Evolutionary conservation across 2,888 invertebrate species (phyloP), one percentile per base, ranked within the genome.

Genomic region (Drosophila anomelani): DNA sequence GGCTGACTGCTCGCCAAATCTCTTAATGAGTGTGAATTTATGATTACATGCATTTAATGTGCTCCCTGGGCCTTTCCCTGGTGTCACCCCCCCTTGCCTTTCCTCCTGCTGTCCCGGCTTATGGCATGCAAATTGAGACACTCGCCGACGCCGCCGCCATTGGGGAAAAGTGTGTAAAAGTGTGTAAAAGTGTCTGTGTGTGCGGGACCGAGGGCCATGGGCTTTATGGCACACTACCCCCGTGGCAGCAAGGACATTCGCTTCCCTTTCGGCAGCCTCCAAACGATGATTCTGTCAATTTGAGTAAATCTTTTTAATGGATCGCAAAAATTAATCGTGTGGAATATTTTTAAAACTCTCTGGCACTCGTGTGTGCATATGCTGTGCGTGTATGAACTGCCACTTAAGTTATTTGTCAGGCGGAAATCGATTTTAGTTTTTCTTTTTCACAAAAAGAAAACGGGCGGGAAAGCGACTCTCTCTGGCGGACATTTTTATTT

Each of bases 301-400:
- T 84, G 88, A 88, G 88, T 85, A 87, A 85, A 85, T 88, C 85
- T 85, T 81, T 85, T 85, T 88, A 85, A 85, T 85, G 85, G 85
- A 85, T 85, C 88, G 85, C 86, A 85, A 85, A 88, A 85, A 85
- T 85, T 88, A 88, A 85, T 85, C 85, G 85, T 83, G 84, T 84
- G 85, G 88, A 85, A 85, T 85, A 85, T 87, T 76, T 80, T 86
- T 77, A 70, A 80, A 78, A 72, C 68, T 32, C 63, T 20, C 26
- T 41, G 26, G 20, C 41, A 46, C 39, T 61, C 62, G 75, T 73
- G 66, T 59, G 49, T 63, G 39, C 49, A 46, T 46, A 53, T 53
- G 51, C 47, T 41, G 58, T 58, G 41, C 9, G 17, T 53, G 34
- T 64, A 68, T 66, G 70, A 77, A 76, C 77, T 80, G 85, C 82